These are phyloP conservation scores for Spinus pinus DNA, from an alignment of 2,797 vertebrate species.

Conservation along the genomic window DNA sequence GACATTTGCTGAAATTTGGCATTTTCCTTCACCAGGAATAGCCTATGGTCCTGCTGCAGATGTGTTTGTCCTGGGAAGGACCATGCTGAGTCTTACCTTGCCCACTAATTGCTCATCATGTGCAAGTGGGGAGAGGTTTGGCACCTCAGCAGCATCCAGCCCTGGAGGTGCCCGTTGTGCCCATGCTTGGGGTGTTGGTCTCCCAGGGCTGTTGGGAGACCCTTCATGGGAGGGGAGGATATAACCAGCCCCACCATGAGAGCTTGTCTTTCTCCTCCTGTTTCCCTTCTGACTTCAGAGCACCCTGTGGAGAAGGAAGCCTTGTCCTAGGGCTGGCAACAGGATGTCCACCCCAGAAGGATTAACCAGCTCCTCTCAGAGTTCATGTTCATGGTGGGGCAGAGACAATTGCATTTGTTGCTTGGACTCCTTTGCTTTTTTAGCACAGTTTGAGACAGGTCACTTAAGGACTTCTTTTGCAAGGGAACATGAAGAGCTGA, in stretches of 20 bases:
- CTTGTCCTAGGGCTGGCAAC: background rate
- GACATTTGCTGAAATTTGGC: background rate
- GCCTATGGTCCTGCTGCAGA: background rate
- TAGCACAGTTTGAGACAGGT: background rate
- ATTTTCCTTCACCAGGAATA: background rate
- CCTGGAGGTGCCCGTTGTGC: background rate
- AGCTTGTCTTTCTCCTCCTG: background rate
- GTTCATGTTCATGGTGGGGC: background rate
- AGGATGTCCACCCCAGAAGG: background rate
- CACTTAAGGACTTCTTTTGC: background rate
- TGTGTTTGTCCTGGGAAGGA: background rate
- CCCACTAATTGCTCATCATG: background rate
- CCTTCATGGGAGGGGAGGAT: background rate
- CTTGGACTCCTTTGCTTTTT: background rate
- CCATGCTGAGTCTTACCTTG: background rate
- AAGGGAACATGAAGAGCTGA: background rate
- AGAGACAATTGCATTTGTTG: fast-evolving
- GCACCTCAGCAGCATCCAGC: background rate
- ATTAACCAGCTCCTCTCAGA: background rate
- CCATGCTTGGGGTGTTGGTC: background rate
- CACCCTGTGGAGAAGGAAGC: background rate
- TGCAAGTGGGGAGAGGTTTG: background rate
- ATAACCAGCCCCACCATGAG: background rate
- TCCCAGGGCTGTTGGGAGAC: background rate
- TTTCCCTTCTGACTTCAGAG: background rate